A percentile compares a stretch with the other conserved stretches of the same genome.
phyloP scores from a whole-genome alignment of 1,140 invertebrate species.

The Ceratoteleas bidentatus region DNA sequence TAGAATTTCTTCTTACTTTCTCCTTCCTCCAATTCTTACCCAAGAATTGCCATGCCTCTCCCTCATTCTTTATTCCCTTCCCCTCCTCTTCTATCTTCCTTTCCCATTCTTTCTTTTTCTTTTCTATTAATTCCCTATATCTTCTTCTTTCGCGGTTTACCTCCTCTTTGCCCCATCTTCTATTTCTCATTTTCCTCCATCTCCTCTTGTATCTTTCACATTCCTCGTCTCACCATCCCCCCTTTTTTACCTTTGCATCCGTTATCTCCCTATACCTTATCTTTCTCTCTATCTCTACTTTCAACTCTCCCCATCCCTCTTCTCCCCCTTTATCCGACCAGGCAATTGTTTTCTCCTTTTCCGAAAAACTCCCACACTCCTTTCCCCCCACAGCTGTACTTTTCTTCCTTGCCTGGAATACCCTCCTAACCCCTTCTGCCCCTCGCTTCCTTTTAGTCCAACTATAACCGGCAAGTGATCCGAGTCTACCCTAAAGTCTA shows the following conservation, averaged over 20 bases:
- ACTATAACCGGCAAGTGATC: neutral
- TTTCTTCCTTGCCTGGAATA: neutral
- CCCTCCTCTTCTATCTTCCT: neutral
- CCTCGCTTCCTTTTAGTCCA: neutral
- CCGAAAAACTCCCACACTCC: neutral
- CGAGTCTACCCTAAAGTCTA: neutral
- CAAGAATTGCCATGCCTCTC: slow-evolving; percentile 4
- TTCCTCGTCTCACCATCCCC: slow-evolving; percentile 2
- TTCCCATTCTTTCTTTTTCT: slow-evolving; percentile 11
- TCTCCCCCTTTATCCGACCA: neutral
- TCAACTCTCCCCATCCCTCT: slow-evolving; percentile 2
- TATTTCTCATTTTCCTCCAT: slow-evolving; percentile 6
- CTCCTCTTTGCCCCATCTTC: slow-evolving; percentile 3
- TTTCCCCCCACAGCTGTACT: neutral
- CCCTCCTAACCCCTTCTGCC: neutral
- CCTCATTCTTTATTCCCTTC: slow-evolving; percentile 5
- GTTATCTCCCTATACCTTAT: neutral
- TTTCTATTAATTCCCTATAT: slow-evolving; percentile 5
- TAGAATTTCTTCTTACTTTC: neutral
- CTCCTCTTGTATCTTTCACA: slow-evolving; percentile 2
- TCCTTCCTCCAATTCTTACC: slow-evolving; percentile 10
- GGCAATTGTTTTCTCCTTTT: neutral
- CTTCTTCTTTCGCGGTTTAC: neutral
- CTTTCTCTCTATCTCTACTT: neutral
- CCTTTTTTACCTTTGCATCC: neutral